These are phyloP conservation scores for Acanthisitta chloris DNA, from an alignment of 2,113 vertebrate genomes.

Conservation along the genomic window DNA sequence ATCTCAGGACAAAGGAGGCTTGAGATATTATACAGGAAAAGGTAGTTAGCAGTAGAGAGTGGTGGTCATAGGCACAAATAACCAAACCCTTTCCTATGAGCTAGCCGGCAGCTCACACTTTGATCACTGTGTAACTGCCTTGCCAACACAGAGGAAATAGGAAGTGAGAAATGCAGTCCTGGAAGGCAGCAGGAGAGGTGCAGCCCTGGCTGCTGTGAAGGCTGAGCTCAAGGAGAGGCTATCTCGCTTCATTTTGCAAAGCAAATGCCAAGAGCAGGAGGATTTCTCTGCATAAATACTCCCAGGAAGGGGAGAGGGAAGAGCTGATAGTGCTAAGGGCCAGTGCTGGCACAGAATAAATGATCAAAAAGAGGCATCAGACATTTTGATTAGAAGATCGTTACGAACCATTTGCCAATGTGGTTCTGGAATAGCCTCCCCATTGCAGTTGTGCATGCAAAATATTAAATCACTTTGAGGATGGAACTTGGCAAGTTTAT, in stretches of 20 bases:
- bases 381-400: not conserved
- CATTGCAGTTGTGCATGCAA: not conserved
- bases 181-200: not conserved
- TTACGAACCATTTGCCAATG: not conserved
- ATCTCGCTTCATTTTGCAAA: not conserved
- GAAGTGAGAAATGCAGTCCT: not conserved
- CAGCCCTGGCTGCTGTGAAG: not conserved
- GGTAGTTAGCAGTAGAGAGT: not conserved
- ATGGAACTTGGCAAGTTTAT: conserved; percentile 1
- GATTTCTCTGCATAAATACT: not conserved
- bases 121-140: not conserved
- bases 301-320: not conserved
- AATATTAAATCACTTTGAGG: not conserved
- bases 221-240: not conserved
- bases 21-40: not conserved
- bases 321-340: not conserved
- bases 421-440: not conserved
- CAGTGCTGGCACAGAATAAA: not conserved
- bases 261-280: not conserved
- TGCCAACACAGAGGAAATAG: not conserved
- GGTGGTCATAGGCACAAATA: not conserved
- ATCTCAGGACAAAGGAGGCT: not conserved
- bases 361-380: not conserved
- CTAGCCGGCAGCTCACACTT: not conserved
- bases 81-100: not conserved